Evolutionary conservation across 2,113 vertebrate species (phyloP).

Genomic region (Dicentrarchus labrax): DNA sequence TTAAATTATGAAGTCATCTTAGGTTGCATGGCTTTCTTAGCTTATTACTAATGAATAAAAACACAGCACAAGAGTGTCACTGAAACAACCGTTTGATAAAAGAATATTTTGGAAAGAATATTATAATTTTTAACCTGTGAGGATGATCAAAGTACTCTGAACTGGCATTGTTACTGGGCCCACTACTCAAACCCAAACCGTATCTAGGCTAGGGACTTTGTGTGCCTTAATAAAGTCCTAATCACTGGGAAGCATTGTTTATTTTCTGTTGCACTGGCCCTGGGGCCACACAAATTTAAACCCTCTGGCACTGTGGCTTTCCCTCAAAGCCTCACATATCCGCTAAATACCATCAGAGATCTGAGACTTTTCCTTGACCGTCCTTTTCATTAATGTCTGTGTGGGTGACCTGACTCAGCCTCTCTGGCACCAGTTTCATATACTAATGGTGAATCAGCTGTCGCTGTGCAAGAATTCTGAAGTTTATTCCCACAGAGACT

Average conservation of each 20-base stretch:
- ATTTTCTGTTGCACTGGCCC: slow-evolving; percentile 79
- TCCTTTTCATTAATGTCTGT: slow-evolving; percentile 45
- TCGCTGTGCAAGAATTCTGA: background rate
- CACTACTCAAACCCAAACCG: slow-evolving; percentile 52
- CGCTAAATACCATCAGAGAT: slow-evolving; percentile 69
- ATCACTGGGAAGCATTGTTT: slow-evolving; percentile 81
- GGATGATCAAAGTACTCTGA: background rate
- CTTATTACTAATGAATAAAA: slow-evolving; percentile 12
- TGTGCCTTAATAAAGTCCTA: slow-evolving; percentile 78
- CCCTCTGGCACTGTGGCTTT: slow-evolving; percentile 71
- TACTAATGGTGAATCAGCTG: background rate
- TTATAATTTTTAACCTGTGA: background rate
- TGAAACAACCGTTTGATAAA: background rate
- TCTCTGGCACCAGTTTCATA: slow-evolving; percentile 21
- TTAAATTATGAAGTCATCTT: slow-evolving; percentile 49
- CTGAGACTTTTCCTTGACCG: slow-evolving; percentile 56
- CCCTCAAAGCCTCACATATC: slow-evolving; percentile 71
- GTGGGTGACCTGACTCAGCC: slow-evolving; percentile 44
- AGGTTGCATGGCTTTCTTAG: background rate
- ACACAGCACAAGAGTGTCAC: background rate
- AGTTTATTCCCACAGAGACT: slow-evolving; percentile 5
- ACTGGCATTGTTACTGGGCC: slow-evolving; percentile 27
- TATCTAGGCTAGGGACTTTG: slow-evolving; percentile 48
- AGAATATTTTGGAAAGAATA: slow-evolving; percentile 1
- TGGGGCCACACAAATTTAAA: slow-evolving; percentile 78